phyloP scores from a whole-genome alignment of 2,797 vertebrate species.

The Parambassis ranga region DNA sequence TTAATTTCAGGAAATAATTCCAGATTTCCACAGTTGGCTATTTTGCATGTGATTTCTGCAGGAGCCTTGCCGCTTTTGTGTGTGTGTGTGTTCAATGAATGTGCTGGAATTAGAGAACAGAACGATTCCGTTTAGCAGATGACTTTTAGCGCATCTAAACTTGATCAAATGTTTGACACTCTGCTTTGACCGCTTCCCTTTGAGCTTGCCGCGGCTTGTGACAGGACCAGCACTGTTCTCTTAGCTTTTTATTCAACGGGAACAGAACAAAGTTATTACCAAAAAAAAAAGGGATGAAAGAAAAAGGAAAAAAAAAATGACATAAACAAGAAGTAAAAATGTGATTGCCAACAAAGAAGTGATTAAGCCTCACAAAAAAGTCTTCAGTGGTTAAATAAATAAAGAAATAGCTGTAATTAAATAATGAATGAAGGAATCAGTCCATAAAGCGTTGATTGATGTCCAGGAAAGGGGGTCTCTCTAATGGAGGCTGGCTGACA shows the following conservation, averaged over 20 bases:
- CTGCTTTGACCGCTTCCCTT: slow-evolving; percentile 36
- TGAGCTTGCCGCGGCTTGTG: slow-evolving; percentile 24
- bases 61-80: slow-evolving; percentile 46
- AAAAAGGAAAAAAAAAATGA: slow-evolving; percentile 39
- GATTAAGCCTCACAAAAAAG: slow-evolving; percentile 71
- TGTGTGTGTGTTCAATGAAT: slow-evolving; percentile 20
- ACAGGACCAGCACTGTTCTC: slow-evolving; percentile 10
- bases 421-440: slow-evolving; percentile 81
- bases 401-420: slow-evolving; percentile 79
- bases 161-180: slow-evolving; percentile 45
- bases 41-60: slow-evolving; percentile 71
- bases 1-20: slow-evolving; percentile 79
- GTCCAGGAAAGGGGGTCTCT: slow-evolving; percentile 88
- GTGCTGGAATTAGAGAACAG: slow-evolving; percentile 45
- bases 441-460: slow-evolving; percentile 91
- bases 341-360: slow-evolving; percentile 72
- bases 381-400: slow-evolving; percentile 78
- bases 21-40: slow-evolving; percentile 72
- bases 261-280: slow-evolving; percentile 56
- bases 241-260: slow-evolving; percentile 27
- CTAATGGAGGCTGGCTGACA: slow-evolving; percentile 92
- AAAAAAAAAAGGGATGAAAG: slow-evolving; percentile 51
- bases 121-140: slow-evolving; percentile 5
- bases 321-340: slow-evolving; percentile 68
- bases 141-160: slow-evolving; percentile 23